Percentiles rank a stretch among this genome's conserved stretches.
Conservation (phyloP, 1,140 invertebrate species). For the Catajapyx aquilonaris region DNA sequence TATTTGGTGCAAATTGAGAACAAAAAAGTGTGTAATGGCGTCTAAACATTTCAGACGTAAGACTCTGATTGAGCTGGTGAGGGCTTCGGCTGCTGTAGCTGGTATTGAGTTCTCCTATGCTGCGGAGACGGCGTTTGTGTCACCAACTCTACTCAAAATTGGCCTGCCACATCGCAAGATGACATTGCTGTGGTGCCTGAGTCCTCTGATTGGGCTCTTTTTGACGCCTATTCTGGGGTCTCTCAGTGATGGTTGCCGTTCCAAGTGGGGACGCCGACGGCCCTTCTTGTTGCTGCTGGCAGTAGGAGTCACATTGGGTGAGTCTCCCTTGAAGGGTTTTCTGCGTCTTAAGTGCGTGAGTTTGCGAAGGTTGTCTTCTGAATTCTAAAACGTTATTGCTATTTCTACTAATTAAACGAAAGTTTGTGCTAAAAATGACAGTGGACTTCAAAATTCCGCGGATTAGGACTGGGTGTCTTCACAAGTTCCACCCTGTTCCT, state of each 20-base stretch:
- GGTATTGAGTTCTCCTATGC: conserved; percentile 95
- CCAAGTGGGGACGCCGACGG: conserved; percentile 55
- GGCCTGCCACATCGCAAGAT: conserved; percentile 76
- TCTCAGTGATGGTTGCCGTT: conserved; percentile 67
- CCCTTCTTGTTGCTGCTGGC: conserved; percentile 81
- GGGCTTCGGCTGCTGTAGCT: conserved; percentile 83
- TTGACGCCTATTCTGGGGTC: conserved; percentile 80
- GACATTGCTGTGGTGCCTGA: conserved; percentile 88
- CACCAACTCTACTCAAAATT: conserved; percentile 78
- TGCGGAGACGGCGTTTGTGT: conserved; percentile 91
- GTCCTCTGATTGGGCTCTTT: conserved; percentile 78
- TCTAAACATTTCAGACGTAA: conserved; percentile 55
- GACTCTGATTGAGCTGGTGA: conserved; percentile 54
- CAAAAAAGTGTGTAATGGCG: too few species aligned
- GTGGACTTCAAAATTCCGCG: too few species aligned
- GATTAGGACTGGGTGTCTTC: too few species aligned
- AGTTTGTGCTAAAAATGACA: too few species aligned
- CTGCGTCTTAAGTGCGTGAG: background rate
- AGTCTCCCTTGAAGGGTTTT: too few species aligned
- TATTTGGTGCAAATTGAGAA: conserved; percentile 5
- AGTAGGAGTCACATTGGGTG: conserved; percentile 69
- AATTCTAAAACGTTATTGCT: background rate
- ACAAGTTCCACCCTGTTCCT: too few species aligned
- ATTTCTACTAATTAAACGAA: too few species aligned
- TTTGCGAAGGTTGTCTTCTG: background rate